Base-by-base conservation (phyloP, 2,888 invertebrate genomes). In the Erebia aethiops region DNA sequence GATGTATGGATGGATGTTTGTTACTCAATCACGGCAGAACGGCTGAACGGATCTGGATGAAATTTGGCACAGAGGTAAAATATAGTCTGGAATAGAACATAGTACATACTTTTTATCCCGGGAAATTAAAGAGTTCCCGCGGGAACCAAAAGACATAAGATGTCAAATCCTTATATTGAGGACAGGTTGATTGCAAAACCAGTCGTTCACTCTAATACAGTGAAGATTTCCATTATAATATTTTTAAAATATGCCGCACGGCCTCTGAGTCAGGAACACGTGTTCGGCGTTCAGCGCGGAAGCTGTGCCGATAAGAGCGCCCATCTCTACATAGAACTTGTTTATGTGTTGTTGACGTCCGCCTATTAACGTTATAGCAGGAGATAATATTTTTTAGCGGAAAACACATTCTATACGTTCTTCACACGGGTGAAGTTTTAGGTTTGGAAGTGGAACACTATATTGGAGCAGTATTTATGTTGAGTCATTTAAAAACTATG, bases 241-340 rank as follows among this genome's bases (percentile, higher is more conserved):
- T 52, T 66, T 71, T 68, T 58, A 62, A 67, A 73, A 71, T 49
- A 26, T 62, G 18, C 49, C 58, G 35, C 56, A 51, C 56, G 64
- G 52, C 64, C 67, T 70, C 52, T 21, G 18, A 51, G 46, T 51
- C 69, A 68, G 70, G 64, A 67, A 65, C 64, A 71, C 51, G 65
- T 69, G 65, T 73, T 60, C 68, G 70, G 54, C 41, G 60, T 65
- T 61, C 70, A 70, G 52, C 71, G 56, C 73, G 73, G 73, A 73
- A 71, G 62, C 65, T 73, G 65, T 49, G 49, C 11, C 65, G 73
- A 73, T 73, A 73, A 71, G 65, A 71, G 56, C 41, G n/a, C 56
- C 61, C 35, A 57, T 66, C 56, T 54, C 64, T 64, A 62, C 35
- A 64, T 62, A 62, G 63, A 64, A 71, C 71, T 65, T 35, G 64